Conservation (phyloP, 2,113 vertebrate genomes). For the Oreotrochilus melanogaster region DNA sequence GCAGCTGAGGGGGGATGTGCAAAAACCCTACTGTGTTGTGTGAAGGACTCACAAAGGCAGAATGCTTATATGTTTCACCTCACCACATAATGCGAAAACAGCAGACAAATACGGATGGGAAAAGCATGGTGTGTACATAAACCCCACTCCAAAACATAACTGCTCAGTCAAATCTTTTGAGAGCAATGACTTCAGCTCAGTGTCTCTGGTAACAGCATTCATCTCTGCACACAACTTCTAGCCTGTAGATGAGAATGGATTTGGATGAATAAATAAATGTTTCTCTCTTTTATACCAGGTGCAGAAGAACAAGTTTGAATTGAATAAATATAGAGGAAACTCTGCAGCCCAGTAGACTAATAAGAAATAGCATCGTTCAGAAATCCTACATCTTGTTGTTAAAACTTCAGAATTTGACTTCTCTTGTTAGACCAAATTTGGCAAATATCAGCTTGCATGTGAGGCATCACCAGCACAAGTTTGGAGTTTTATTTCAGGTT, state of each 20-base stretch:
- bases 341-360: neutral
- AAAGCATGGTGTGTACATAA: neutral
- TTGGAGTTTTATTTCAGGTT: neutral
- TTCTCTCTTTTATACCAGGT: neutral
- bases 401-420: neutral
- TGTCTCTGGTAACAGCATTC: neutral
- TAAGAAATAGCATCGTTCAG: neutral
- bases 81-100: neutral
- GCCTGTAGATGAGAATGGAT: neutral
- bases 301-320: neutral
- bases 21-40: neutral
- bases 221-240: neutral
- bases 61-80: neutral
- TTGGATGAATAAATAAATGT: neutral
- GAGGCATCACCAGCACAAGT: neutral
- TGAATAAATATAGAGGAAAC: neutral
- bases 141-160: neutral
- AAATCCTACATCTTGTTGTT: neutral
- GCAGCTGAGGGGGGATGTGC: neutral
- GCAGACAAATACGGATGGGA: neutral
- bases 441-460: neutral
- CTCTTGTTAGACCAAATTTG: neutral
- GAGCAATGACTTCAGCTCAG: neutral
- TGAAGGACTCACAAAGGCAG: conserved; percentile 8
- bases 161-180: conserved; percentile 4